These are phyloP conservation scores for Brachypodius melanocephalos DNA, from an alignment of 2,113 vertebrate species.

Conservation along the genomic window DNA sequence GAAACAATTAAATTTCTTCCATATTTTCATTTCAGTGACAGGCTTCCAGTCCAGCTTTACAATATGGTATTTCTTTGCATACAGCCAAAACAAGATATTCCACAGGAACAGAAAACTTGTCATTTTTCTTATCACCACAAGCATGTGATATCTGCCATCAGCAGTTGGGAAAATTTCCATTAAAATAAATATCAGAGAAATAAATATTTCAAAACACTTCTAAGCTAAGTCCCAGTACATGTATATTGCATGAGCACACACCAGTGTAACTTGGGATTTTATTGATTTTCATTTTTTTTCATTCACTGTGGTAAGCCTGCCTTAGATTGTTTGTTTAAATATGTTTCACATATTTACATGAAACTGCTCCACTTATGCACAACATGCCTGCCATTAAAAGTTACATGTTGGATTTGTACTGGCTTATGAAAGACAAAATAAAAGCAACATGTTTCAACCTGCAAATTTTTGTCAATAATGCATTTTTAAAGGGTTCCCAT, in stretches of 20 bases:
- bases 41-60: not conserved
- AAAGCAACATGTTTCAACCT: not conserved
- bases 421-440: not conserved
- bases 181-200: slow-evolving; percentile 32
- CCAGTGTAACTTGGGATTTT: not conserved
- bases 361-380: not conserved
- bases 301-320: not conserved
- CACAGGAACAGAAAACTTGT: not conserved
- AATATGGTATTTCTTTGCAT: not conserved
- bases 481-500: not conserved
- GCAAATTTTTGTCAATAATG: not conserved
- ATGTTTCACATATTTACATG: not conserved
- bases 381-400: not conserved
- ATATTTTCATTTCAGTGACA: not conserved
- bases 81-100: not conserved
- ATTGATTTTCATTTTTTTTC: not conserved
- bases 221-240: not conserved
- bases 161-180: not conserved
- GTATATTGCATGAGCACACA: not conserved
- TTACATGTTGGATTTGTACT: not conserved
- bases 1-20: slow-evolving; percentile 8
- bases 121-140: not conserved
- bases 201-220: not conserved
- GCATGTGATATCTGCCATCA: not conserved
- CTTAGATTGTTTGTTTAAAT: not conserved